A percentile compares a stretch with the other conserved stretches of the same genome.
phyloP scores from a whole-genome alignment of 64 coral and sea anemone genomes.

The Cladopsammia gracilis region DNA sequence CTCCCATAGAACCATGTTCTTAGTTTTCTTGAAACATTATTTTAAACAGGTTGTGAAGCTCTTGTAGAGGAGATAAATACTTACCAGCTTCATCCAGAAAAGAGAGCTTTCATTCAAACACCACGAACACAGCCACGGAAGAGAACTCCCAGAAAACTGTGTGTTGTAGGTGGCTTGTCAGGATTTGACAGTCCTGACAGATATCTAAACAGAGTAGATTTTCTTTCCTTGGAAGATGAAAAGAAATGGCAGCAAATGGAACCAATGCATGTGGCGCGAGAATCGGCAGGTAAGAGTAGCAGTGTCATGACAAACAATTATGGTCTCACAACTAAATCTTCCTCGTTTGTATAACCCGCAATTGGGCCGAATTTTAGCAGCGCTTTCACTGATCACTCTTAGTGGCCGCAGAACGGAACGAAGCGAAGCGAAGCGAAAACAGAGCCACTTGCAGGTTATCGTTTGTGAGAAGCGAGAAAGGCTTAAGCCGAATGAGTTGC shows the following conservation, averaged over 20 bases:
- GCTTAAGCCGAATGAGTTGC: no score
- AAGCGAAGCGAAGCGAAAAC: no score
- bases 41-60: constrained; percentile 20
- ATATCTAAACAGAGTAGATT: constrained; percentile 51
- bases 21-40: no score
- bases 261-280: constrained; percentile 53
- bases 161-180: constrained; percentile 52
- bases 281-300: constrained; percentile 50
- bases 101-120: constrained; percentile 24
- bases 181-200: constrained; percentile 62
- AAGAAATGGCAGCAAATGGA: constrained; percentile 46
- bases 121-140: constrained; percentile 36
- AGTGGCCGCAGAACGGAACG: no score
- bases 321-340: no score
- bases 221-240: constrained; percentile 16
- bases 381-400: no score
- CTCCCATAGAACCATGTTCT: no score
- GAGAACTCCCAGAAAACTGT: constrained; percentile 43
- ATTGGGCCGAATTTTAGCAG: no score
- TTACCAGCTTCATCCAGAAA: constrained; percentile 58
- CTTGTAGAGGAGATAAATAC: constrained; percentile 63
- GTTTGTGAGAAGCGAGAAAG: no score
- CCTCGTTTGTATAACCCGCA: no score
- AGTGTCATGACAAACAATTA: no score
- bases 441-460: no score